Percentiles rank a stretch among this genome's conserved stretches.
Evolutionary conservation across 2,888 invertebrate species (phyloP).

Genomic region (Nasonovia ribisnigri): DNA sequence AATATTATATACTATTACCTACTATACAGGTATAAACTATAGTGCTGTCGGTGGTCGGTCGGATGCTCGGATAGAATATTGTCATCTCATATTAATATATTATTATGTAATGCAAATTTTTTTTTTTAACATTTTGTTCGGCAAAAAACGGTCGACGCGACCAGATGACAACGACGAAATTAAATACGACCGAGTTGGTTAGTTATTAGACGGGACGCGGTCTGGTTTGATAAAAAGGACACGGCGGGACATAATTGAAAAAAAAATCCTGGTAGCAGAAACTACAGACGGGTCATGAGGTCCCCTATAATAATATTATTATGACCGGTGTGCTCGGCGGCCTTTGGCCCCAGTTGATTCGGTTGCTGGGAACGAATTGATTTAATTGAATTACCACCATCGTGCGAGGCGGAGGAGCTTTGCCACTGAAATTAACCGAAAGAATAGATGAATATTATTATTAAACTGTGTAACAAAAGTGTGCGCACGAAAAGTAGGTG

Average conservation of each 20-base stretch:
- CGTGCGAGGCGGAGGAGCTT: not conserved
- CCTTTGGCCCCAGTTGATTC: conserved; percentile 57
- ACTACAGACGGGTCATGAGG: conserved; percentile 20
- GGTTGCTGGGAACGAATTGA: conserved; percentile 53
- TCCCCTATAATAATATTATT: conserved; percentile 40
- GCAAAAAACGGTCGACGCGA: not conserved
- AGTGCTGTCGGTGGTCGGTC: not conserved
- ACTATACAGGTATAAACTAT: not conserved
- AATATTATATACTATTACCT: not conserved
- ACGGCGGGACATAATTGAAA: not conserved
- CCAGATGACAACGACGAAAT: not conserved
- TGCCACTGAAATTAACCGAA: conserved; percentile 27
- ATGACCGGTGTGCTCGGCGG: conserved; percentile 21
- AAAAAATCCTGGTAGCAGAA: conserved; percentile 22
- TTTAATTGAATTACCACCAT: conserved; percentile 58
- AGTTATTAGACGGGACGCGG: not conserved
- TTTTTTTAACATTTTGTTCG: not conserved
- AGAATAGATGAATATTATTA: conserved; percentile 2
- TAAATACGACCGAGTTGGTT: not conserved
- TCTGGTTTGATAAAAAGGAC: not conserved
- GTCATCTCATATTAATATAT: not conserved
- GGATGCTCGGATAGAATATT: not conserved
- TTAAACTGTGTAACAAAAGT: not conserved
- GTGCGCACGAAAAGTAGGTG: conserved; percentile 7
- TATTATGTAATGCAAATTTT: not conserved